A percentile compares a stretch with the other conserved stretches of the same genome.
phyloP scores from a whole-genome alignment of 2,797 vertebrate species.

The Meriones psammophilus region DNA sequence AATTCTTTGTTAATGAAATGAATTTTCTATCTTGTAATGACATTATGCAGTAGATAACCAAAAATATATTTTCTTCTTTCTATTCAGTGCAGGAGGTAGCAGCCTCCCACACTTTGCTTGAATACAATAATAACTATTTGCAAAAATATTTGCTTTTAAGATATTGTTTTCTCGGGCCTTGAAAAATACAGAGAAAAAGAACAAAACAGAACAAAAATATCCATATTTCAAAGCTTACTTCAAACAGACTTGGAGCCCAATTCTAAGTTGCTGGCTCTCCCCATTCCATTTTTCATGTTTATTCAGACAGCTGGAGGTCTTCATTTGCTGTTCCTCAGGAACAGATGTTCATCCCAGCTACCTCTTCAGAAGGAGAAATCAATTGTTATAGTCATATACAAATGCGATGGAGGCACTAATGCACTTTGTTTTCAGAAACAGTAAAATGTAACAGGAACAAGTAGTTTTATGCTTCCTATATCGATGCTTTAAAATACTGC shows the following conservation, averaged over 20 bases:
- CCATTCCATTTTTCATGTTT: conserved; percentile 57
- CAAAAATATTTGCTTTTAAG: conserved; percentile 32
- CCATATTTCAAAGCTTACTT: conserved; percentile 19
- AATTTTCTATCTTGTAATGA: neutral
- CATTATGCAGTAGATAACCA: neutral
- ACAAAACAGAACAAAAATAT: neutral
- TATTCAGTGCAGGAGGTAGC: neutral
- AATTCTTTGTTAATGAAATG: neutral
- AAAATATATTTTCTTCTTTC: neutral
- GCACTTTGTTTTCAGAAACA: conserved; percentile 48
- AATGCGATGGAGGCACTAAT: conserved; percentile 24
- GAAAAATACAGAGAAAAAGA: conserved; percentile 49
- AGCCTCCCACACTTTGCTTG: neutral
- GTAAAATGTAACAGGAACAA: conserved; percentile 43
- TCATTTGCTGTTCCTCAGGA: conserved; percentile 65
- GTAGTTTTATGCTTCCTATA: conserved; percentile 62
- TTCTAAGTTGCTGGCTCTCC: neutral
- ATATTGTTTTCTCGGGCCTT: neutral
- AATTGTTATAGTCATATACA: conserved; percentile 63
- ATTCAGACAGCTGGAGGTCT: conserved; percentile 17
- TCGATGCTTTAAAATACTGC: conserved; percentile 64
- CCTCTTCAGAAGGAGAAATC: conserved; percentile 63
- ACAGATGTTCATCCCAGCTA: conserved; percentile 43
- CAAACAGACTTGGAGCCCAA: neutral
- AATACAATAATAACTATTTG: neutral